phyloP scores from a whole-genome alignment of 1,140 invertebrate genomes.

The Drosophila bocki region DNA sequence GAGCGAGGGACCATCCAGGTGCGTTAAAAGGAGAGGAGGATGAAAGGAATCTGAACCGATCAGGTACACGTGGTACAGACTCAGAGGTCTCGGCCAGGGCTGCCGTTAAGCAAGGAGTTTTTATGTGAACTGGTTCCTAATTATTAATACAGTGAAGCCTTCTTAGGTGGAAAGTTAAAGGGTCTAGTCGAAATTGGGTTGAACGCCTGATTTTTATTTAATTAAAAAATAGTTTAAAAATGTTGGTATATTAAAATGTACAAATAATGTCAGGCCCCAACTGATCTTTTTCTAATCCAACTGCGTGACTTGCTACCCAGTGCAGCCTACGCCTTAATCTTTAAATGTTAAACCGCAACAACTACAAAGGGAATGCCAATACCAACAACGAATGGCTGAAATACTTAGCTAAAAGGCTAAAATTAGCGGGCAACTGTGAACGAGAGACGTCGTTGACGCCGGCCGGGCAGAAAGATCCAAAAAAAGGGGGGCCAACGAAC shows the following conservation, averaged over 20 bases:
- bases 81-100: constrained; percentile 5
- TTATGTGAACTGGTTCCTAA: constrained; percentile 7
- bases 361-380: constrained; percentile 31
- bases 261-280: background rate
- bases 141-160: background rate
- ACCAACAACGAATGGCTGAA: constrained; percentile 58
- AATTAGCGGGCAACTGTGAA: constrained; percentile 71
- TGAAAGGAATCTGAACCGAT: constrained; percentile 19
- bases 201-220: background rate
- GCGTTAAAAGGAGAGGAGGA: constrained; percentile 5
- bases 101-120: background rate
- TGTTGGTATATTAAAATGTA: background rate
- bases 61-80: constrained; percentile 10
- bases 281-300: constrained; percentile 6
- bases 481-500: background rate
- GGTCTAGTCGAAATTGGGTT: background rate
- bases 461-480: constrained; percentile 64
- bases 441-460: constrained; percentile 45
- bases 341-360: constrained; percentile 57
- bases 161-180: background rate
- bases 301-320: constrained; percentile 21
- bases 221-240: background rate
- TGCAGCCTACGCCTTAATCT: constrained; percentile 46
- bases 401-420: constrained; percentile 77
- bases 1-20: constrained; percentile 18